phyloP scores from a whole-genome alignment of 2,113 vertebrate genomes.

The Microtus montanus region DNA sequence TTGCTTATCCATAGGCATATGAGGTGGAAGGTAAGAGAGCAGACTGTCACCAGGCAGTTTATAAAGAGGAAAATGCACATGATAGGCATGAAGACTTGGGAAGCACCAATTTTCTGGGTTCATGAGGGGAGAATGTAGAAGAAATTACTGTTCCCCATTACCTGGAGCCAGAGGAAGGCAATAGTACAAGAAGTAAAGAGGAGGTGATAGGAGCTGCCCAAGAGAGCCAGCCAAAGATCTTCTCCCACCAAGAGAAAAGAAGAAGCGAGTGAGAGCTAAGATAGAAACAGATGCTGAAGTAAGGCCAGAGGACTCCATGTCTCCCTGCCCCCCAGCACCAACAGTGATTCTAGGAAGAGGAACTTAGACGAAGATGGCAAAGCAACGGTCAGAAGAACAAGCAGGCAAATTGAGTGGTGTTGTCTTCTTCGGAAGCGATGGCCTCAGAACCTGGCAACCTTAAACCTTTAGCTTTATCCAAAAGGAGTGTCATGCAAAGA shows the following conservation, averaged over 20 bases:
- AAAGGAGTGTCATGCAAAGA: neutral
- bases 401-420: neutral
- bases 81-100: neutral
- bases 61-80: neutral
- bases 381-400: neutral
- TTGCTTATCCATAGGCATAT: constrained; percentile 3
- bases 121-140: neutral
- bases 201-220: neutral
- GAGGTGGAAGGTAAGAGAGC: neutral
- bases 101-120: neutral
- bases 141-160: neutral
- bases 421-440: constrained; percentile 10
- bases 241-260: neutral
- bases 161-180: neutral
- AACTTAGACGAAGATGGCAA: neutral
- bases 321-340: too few relatives aligned
- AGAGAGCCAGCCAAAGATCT: neutral
- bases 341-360: neutral
- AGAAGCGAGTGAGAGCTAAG: neutral
- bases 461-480: neutral
- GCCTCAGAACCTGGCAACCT: neutral
- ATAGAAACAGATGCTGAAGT: neutral
- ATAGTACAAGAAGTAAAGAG: neutral
- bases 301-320: neutral
- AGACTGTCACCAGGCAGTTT: neutral